Conservation (phyloP, 1,140 invertebrate genomes). For the Drosophila lacteicornis region DNA sequence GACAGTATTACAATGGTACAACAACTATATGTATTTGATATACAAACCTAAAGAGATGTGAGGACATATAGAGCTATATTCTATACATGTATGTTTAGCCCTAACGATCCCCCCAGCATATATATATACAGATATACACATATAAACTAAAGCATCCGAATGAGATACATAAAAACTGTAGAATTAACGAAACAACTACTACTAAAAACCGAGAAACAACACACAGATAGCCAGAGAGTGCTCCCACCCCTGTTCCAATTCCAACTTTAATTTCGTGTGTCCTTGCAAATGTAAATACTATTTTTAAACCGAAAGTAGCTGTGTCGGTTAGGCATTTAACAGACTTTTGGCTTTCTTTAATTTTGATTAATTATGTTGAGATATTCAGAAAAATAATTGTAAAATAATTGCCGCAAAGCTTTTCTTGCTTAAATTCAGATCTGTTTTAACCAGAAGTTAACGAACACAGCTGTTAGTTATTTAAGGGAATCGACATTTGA, state of each 20-base stretch:
- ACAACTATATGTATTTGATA: constrained; percentile 28
- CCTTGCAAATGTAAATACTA: background rate
- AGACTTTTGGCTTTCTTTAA: background rate
- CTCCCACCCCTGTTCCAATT: constrained; percentile 27
- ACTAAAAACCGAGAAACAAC: constrained; percentile 36
- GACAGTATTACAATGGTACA: constrained; percentile 68
- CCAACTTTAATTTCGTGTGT: constrained; percentile 5
- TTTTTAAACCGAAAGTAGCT: background rate
- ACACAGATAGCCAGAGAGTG: constrained; percentile 52
- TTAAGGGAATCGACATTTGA: no score
- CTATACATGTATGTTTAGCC: constrained; percentile 62
- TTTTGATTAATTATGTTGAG: no score
- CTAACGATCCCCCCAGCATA: constrained; percentile 28
- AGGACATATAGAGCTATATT: constrained; percentile 54
- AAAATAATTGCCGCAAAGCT: background rate
- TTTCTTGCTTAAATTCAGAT: background rate
- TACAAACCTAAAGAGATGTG: constrained; percentile 31
- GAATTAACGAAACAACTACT: constrained; percentile 21
- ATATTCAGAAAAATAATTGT: background rate
- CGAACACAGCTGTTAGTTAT: no score
- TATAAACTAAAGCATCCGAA: constrained; percentile 3
- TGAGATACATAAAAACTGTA: constrained; percentile 16
- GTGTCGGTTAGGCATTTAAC: background rate
- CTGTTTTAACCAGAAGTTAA: background rate
- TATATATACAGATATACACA: constrained; percentile 31